Percentiles rank a stretch among this genome's conserved stretches.
Conservation (phyloP, 1,140 invertebrate species). For the Myzus persicae region DNA sequence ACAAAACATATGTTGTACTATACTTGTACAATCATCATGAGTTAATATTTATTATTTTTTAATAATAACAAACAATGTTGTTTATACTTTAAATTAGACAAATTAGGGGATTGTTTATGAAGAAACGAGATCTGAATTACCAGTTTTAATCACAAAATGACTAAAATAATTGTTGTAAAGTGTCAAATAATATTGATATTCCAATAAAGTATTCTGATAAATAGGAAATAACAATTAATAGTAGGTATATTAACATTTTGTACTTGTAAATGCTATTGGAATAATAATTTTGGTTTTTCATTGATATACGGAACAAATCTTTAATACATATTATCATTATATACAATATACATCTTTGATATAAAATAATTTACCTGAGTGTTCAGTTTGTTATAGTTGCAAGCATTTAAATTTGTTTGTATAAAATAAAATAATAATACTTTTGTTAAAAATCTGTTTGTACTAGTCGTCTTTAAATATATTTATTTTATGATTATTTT, state of each 20-base stretch:
- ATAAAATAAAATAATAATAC: neutral
- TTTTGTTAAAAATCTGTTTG: slow-evolving; percentile 15
- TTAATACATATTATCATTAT: neutral
- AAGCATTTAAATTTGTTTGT: neutral
- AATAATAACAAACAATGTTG: slow-evolving; percentile 12
- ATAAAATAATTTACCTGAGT: neutral
- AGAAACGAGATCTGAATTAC: slow-evolving; percentile 54
- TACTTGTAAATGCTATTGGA: slow-evolving; percentile 38
- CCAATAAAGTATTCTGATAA: neutral
- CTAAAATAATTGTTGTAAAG: slow-evolving; percentile 22
- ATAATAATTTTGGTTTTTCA: slow-evolving; percentile 10
- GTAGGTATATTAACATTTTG: neutral
- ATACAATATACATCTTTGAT: too few species aligned
- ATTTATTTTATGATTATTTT: neutral
- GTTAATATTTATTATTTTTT: neutral
- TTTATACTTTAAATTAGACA: neutral
- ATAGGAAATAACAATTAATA: slow-evolving; percentile 7
- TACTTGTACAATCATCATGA: neutral
- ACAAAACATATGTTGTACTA: slow-evolving; percentile 35
- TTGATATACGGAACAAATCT: neutral
- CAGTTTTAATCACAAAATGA: slow-evolving; percentile 51
- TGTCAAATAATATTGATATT: slow-evolving; percentile 7
- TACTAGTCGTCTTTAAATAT: neutral
- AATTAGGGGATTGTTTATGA: neutral
- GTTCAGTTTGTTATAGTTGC: neutral